These are phyloP conservation scores for Stegastes partitus DNA, from an alignment of 2,113 vertebrate species.

Conservation along the genomic window DNA sequence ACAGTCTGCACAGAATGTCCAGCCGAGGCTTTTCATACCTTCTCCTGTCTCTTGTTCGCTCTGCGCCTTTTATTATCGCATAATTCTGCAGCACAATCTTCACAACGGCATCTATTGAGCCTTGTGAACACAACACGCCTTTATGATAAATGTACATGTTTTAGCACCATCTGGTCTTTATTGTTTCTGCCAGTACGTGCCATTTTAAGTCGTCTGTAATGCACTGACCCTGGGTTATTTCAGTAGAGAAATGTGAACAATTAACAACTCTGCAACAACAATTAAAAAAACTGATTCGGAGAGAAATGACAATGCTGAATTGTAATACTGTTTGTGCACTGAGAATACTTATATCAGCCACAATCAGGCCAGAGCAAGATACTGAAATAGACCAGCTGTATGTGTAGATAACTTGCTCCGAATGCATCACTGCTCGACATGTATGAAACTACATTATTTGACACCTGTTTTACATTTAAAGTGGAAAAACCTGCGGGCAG, in stretches of 20 bases:
- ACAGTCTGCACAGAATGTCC: constrained; percentile 6
- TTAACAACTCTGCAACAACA: constrained; percentile 8
- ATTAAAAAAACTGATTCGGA: constrained; percentile 15
- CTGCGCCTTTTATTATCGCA: constrained; percentile 21
- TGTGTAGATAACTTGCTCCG: not conserved
- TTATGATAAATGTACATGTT: constrained; percentile 18
- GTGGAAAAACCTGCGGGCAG: constrained; percentile 17
- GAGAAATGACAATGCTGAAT: constrained; percentile 11
- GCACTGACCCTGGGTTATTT: constrained; percentile 13
- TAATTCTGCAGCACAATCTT: constrained; percentile 12
- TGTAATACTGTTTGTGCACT: not conserved
- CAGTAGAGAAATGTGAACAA: not conserved
- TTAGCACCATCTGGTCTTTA: constrained; percentile 46
- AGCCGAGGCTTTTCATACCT: constrained; percentile 20
- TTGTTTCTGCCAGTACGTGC: constrained; percentile 36
- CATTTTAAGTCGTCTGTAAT: constrained; percentile 13
- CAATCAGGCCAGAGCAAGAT: not conserved
- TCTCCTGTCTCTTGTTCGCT: constrained; percentile 19
- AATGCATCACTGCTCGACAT: constrained; percentile 20
- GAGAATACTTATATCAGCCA: not conserved
- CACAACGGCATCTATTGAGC: constrained; percentile 1
- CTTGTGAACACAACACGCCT: constrained; percentile 6
- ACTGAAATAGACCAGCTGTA: constrained; percentile 14
- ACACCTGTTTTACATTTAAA: constrained; percentile 55
- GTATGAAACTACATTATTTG: constrained; percentile 2